Evolutionary conservation across 2,113 vertebrate genomes (phyloP), one percentile per base, ranked within the genome.

Genomic region (Cyphotilapia sp.): DNA sequence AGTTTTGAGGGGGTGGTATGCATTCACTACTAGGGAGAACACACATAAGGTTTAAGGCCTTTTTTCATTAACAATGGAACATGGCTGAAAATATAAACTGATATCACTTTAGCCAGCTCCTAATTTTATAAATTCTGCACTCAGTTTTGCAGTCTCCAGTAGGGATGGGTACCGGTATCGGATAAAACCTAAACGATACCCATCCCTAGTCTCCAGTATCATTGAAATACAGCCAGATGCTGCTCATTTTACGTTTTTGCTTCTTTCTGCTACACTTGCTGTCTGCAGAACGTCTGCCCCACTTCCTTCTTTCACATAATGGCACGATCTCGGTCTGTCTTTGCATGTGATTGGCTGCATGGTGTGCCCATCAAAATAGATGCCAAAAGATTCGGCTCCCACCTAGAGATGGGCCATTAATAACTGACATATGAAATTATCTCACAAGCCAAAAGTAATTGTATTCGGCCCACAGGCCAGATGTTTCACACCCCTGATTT

Each of bases 351-450:
- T 27, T 57, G 12, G 54, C 54, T 57, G 22, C 54, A 57, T 27
- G 12, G 54, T 27, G 24, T 57, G 54, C 54, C 49, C 49, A 53
- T 53, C 1, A 53, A 10, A 51, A 51, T 51, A 51, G n/a, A 51
- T 9, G 1, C 49, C 49, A 9, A n/a, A 53, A 29, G 54, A 16
- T 14, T 1, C 0, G 4, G 13, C 27, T 59, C 56, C 27, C 27
- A 59, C 4, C 27, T 31, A 31, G 14, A 59, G 57, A 31, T 31
- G 56, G 56, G 1, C 8, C 56, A 31, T 31, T 9, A 59, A 17
- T 59, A 59, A 31, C 2, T 31, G 56, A 59, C 56, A 17, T 59
- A 2, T 59, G 27, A 59, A 59, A 59, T 9, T 17, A 59, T 17
- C 27, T 59, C 5, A 31, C 56, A 31, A 31, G 27, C 8, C 56